Evolutionary conservation across 2,113 vertebrate genomes (phyloP).

Genomic region (Pollimyrus isidori): DNA sequence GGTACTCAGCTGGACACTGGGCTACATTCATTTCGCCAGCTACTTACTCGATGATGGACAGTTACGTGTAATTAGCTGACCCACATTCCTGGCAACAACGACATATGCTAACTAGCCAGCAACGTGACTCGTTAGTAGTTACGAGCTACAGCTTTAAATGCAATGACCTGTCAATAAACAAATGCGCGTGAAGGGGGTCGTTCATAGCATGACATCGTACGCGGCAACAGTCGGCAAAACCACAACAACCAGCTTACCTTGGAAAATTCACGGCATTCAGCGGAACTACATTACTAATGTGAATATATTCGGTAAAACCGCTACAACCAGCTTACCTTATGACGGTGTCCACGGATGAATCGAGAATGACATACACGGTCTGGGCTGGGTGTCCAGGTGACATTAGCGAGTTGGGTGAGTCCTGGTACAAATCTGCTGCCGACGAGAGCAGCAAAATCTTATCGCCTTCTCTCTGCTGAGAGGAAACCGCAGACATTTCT

Average conservation of each 20-base stretch:
- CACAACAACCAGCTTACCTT: not conserved
- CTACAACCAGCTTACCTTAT: not conserved
- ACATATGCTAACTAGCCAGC: not conserved
- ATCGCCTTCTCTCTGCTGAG: constrained; percentile 21
- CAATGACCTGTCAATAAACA: not conserved
- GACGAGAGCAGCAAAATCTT: constrained; percentile 25
- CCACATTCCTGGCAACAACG: not conserved
- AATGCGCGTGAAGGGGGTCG: not conserved
- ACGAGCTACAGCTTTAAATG: not conserved
- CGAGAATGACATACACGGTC: constrained; percentile 60
- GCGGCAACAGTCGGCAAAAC: not conserved
- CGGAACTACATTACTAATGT: not conserved
- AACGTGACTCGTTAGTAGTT: not conserved
- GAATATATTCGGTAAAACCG: not conserved
- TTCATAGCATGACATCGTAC: not conserved
- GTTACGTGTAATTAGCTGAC: not conserved
- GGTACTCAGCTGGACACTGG: not conserved
- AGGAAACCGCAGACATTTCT: constrained; percentile 46
- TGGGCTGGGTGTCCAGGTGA: constrained; percentile 37
- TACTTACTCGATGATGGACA: not conserved
- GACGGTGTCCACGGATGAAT: constrained; percentile 45
- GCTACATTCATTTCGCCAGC: not conserved
- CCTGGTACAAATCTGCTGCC: not conserved
- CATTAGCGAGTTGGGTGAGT: constrained; percentile 14
- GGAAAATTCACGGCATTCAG: constrained; percentile 15